Evolutionary conservation across 2,797 vertebrate genomes (phyloP), one percentile per base, ranked within the genome.

Genomic region (Discoglossus pictus): DNA sequence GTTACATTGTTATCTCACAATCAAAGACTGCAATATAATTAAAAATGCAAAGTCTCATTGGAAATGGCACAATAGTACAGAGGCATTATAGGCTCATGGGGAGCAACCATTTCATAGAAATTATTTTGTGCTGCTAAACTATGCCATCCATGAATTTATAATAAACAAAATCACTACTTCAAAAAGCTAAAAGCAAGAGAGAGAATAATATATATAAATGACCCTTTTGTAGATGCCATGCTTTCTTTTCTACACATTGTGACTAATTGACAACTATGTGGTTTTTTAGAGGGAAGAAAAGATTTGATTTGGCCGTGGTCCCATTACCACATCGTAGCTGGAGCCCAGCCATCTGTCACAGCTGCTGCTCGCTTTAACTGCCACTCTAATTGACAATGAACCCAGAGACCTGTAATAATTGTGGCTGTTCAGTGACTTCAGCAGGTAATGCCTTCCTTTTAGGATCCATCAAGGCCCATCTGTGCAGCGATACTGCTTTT

Each of bases 351-450:
- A 97, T 96, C 94, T 96, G 94, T 89, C 92, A 89, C 94, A 93
- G 91, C 92, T 96, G 93, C 92, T 89, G 90, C 89, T 90, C 66
- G 74, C 90, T 83, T 77, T 88, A 79, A 78, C 92, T 92, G 92
- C 92, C 91, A 89, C 88, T 93, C 89, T 92, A 92, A 96, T 87
- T 92, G 92, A 94, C 93, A 95, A 92, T 92, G 92, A 94, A 92
- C 90, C 85, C 89, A 89, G 89, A 84, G 86, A 86, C 89, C 90
- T 74, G 76, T 88, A 90, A 91, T 95, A 92, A 97, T 87, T 90
- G 87, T 88, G 89, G 89, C 90, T 93, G 89, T 72, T 71, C 89
- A 87, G 89, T 78, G 82, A 87, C 91, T 93, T 80, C 77, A 84
- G 88, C 92, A 97, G 93, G 93, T 95, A 94, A 91, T 87, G 90